Evolutionary conservation across 2,797 vertebrate genomes (phyloP).

Genomic region (Pelobates cultripes): DNA sequence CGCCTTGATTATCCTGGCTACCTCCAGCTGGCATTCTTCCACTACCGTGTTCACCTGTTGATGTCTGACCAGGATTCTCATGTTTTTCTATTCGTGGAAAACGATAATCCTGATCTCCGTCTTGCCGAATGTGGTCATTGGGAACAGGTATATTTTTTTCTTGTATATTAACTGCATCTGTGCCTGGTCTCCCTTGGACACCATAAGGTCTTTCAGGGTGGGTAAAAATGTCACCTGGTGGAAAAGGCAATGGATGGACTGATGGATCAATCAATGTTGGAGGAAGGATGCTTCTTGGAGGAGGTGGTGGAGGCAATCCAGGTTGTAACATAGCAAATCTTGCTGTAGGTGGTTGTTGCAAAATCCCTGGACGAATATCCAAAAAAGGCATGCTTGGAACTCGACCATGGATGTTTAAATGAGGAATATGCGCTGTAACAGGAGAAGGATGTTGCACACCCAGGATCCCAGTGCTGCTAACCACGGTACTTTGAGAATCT

Average conservation of each 20-base stretch:
- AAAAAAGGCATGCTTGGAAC: slow-evolving; percentile 89
- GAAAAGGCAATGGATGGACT: slow-evolving; percentile 86
- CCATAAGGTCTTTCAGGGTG: slow-evolving; percentile 79
- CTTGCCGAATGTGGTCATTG: slow-evolving; percentile 82
- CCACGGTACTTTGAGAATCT: slow-evolving; percentile 60
- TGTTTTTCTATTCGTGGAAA: slow-evolving; percentile 85
- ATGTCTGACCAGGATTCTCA: slow-evolving; percentile 83
- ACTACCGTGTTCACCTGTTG: slow-evolving; percentile 45
- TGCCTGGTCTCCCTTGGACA: slow-evolving; percentile 72
- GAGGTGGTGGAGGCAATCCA: slow-evolving; percentile 82
- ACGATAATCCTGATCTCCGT: slow-evolving; percentile 96
- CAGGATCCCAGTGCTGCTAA: slow-evolving; percentile 82
- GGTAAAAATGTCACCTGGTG: slow-evolving; percentile 88
- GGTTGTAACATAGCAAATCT: slow-evolving; percentile 90
- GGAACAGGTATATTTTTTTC: slow-evolving; percentile 83
- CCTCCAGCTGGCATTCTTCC: slow-evolving; percentile 3
- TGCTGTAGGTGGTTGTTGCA: slow-evolving; percentile 77
- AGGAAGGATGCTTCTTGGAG: slow-evolving; percentile 71
- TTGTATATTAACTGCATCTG: slow-evolving; percentile 79
- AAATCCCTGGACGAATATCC: slow-evolving; percentile 89
- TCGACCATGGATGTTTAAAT: slow-evolving; percentile 80
- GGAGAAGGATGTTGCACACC: slow-evolving; percentile 87
- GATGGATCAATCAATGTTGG: slow-evolving; percentile 80
- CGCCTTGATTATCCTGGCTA: slow-evolving; percentile 26
- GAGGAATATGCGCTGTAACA: slow-evolving; percentile 82